Percentiles rank a stretch among this genome's conserved stretches.
Conservation (phyloP, 2,797 vertebrate species). For the Acanthiza pusilla region DNA sequence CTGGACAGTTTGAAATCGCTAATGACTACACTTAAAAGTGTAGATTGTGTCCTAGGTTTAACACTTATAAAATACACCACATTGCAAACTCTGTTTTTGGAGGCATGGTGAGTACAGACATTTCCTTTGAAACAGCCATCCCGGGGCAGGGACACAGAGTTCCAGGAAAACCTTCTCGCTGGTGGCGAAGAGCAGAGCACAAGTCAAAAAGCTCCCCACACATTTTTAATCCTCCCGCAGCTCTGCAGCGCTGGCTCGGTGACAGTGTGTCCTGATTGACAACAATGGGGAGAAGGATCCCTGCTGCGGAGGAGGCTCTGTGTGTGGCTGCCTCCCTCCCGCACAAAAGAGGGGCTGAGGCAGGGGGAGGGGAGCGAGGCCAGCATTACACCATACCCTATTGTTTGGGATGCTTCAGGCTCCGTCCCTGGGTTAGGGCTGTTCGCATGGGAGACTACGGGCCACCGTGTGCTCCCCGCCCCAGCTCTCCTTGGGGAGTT, state of each 20-base stretch:
- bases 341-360: neutral
- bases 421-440: neutral
- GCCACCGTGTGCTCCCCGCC: accelerated
- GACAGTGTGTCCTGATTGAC: neutral
- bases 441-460: neutral
- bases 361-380: neutral
- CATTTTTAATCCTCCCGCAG: neutral
- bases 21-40: neutral
- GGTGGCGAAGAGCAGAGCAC: neutral
- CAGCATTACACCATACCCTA: conserved; percentile 18
- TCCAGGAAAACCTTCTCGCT: conserved; percentile 14
- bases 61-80: neutral
- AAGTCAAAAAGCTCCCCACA: neutral
- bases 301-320: neutral
- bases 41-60: neutral
- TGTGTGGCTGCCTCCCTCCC: conserved; percentile 28
- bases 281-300: conserved; percentile 35
- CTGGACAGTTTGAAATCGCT: neutral
- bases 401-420: neutral
- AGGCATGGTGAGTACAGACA: neutral
- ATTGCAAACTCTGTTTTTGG: neutral
- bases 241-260: neutral
- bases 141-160: neutral
- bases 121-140: neutral
- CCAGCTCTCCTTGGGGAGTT: neutral